phyloP scores from a whole-genome alignment of 1,140 invertebrate species.

The Adoxophyes honmai region DNA sequence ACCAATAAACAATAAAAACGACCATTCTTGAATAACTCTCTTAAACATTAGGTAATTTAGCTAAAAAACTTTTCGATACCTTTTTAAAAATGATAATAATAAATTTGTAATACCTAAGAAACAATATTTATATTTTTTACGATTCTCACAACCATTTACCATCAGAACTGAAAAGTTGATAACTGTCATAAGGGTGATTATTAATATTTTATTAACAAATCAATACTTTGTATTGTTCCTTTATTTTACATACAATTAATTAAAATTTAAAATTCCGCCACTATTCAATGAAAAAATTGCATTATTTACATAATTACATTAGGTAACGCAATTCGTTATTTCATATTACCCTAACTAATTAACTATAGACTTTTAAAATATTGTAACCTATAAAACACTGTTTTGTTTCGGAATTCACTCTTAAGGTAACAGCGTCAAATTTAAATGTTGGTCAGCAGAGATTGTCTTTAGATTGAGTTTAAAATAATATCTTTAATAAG shows the following conservation, averaged over 20 bases:
- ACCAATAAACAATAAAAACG: no score
- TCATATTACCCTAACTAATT: slow-evolving; percentile 54
- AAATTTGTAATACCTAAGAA: no score
- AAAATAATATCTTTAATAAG: no score
- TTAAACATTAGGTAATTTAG: no score
- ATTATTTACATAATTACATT: slow-evolving; percentile 16
- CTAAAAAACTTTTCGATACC: no score
- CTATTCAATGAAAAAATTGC: slow-evolving; percentile 11
- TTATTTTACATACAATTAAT: slow-evolving; percentile 6
- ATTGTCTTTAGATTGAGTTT: no score
- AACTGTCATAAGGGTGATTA: slow-evolving; percentile 1
- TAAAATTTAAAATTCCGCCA: slow-evolving; percentile 1
- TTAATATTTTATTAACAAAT: not conserved
- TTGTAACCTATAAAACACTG: slow-evolving; percentile 6
- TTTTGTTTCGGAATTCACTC: slow-evolving; percentile 3
- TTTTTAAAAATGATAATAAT: no score
- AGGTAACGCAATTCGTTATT: slow-evolving; percentile 46
- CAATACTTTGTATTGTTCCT: slow-evolving; percentile 12
- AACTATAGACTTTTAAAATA: slow-evolving; percentile 13
- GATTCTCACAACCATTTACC: slow-evolving; percentile 36
- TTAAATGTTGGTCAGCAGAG: no score
- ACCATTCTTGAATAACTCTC: no score
- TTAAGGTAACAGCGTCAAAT: slow-evolving; percentile 19
- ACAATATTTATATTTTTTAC: not conserved
- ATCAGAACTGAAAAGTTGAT: slow-evolving; percentile 21